Base-by-base conservation (phyloP, 2,797 vertebrate genomes). In the Melanotaenia parkinsoni region DNA sequence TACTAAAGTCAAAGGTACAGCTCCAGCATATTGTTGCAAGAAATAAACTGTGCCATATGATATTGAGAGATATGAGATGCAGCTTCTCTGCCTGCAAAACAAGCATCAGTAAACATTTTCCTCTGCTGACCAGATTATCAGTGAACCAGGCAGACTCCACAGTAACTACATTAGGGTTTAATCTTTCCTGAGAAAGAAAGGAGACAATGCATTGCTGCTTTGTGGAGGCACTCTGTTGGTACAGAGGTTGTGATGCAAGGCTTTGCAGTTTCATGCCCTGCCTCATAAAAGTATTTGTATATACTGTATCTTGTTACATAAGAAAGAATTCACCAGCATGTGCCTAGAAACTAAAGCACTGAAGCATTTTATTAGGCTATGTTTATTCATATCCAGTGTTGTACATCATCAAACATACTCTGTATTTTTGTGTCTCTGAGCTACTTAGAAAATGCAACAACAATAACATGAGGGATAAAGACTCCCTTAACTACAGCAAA, bases 1-100 rank as follows among this genome's bases (percentile, higher is more conserved):
- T 24, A 71, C 20, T 63, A 51, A 64, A 70, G 72, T 82, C 40
- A 63, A 66, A 69, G 83, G 85, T 84, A 79, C 53, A 64, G 72
- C 82, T 73, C 61, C 50, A 45, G 67, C 75, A 65, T 79, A 37
- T 74, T 82, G 83, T 70, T 86, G 60, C 24, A 45, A 70, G 68
- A 86, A 87, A 78, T 70, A 88, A 90, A 85, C 54, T 68, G 59
- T 40, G 67, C 58, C 64, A 84, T 82, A 86, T 85, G 78, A 87
- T 80, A 81, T 67, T 79, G 60, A 54, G 59, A n/a, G 54, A 72
- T 73, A 74, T 68, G 35, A 72, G 73, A 74, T 70, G 38, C 54
- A 38, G 45, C 57, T 74, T 76, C 61, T 40, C 24, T 66, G 59
- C 64, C 77, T 66, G 57, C 74, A 85, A 84, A 86, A 79, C 77